A percentile compares a stretch with the other conserved stretches of the same genome.
Conservation (phyloP, 2,797 vertebrate genomes). For the Xenentodon cancila region DNA sequence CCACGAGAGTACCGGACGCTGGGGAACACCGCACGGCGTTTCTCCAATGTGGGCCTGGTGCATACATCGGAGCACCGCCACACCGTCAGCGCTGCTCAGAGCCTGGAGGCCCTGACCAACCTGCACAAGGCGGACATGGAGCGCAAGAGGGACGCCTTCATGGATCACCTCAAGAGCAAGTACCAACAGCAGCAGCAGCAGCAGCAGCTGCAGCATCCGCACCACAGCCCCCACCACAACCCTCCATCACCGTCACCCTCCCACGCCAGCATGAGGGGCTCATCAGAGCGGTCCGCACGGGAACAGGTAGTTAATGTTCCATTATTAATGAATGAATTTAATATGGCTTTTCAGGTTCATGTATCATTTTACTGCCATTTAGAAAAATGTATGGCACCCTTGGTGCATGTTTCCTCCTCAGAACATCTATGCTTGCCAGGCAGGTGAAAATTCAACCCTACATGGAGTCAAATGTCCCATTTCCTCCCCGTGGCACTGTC, state of each 20-base stretch:
- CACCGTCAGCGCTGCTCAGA: conserved; percentile 96
- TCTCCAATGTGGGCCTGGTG: conserved; percentile 98
- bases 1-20: conserved; percentile 95
- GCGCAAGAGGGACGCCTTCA: conserved; percentile 95
- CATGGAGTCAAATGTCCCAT: not conserved
- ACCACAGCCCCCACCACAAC: conserved; percentile 77
- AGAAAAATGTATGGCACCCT: not conserved
- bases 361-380: not conserved
- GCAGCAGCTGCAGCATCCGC: conserved; percentile 74
- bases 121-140: conserved; percentile 97
- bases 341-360: not conserved
- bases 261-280: conserved; percentile 85
- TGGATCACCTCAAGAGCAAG: conserved; percentile 99
- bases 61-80: conserved; percentile 97
- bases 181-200: conserved; percentile 90
- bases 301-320: conserved; percentile 86
- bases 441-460: not conserved
- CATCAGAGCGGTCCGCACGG: conserved; percentile 83
- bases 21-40: conserved; percentile 92
- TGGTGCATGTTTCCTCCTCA: not conserved
- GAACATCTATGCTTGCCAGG: not conserved
- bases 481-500: not conserved
- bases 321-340: not conserved
- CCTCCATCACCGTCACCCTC: conserved; percentile 88
- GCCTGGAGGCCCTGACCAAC: conserved; percentile 95